Base-by-base conservation (phyloP, 2,113 vertebrate species). In the Vidua chalybeata region DNA sequence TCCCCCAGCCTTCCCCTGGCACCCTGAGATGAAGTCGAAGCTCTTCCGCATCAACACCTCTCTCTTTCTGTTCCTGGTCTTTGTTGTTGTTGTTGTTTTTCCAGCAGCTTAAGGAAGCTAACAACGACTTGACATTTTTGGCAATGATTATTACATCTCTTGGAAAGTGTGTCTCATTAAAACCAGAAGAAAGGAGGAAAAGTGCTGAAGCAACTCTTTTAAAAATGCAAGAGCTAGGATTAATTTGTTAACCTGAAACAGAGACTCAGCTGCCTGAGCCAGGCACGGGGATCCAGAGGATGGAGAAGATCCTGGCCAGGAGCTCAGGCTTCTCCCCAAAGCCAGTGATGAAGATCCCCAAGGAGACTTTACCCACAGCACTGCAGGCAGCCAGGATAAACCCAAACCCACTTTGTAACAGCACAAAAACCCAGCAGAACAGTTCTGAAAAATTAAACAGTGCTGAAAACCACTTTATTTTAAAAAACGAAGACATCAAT, bases 161-260 rank as follows among this genome's bases (percentile, higher is more conserved):
- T 76, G 90, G 80, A 95, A 96, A 96, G 87, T 21, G 43, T 64
- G 85, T 30, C 96, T 97, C 94, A 97, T 97, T 92, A 95, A 93
- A 96, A 86, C 21, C 71, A 16, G 76, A 78, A 61, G 89, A 37
- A 93, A 90, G 35, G 49, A 58, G 37, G 24, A 35, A 92, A 97
- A 96, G 86, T 97, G 96, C 93, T 97, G 96, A 97, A 90, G 91
- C 5, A 5, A 90, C 87, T 90, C 66, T 96, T 95, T 93, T 63
- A 52, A 76, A 94, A 67, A 79, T 45, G 77, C 83, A 85, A 59
- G 76, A 91, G 94, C 48, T 55, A 8, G n/a, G 45, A 73, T 76
- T 92, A 78, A 82, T 78, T 81, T 83, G 73, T 94, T 83, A 83
- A 73, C 69, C 43, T 72, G 87, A 35, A 52, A n/a, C 8, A 1